Evolutionary conservation across 1,140 invertebrate species (phyloP), one percentile per base, ranked within the genome.

Genomic region (Dufourea novaeangliae): DNA sequence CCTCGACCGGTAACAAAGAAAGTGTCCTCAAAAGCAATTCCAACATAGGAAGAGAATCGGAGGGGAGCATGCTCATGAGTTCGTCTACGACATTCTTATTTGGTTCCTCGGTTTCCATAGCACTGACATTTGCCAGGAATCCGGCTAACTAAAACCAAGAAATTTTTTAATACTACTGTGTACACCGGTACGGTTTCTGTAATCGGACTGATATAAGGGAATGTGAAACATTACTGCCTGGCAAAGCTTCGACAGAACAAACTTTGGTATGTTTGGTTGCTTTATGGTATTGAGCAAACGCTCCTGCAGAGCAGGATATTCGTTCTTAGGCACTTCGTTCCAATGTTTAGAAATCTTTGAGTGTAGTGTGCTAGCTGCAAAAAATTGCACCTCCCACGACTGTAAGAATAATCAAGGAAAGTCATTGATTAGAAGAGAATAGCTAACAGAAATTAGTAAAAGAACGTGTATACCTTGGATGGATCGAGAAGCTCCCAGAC

Each of bases 381-480:
- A 99, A 93, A 97, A 98, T 91, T 98, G 97, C 6, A 97, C 95
- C 93, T 98, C 97, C 68, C 95, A 94, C 56, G 94, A 93, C 97
- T 98, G 88, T 66, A 94, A 92, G 1, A 17, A 27, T 46, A 25
- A 8, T 11, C 0, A 44, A 1, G 17, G 8, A 7, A 50, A 29
- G 41, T 22, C 14, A 1, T 69, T 59, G 39, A 17, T 29, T 14
- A 6, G 0, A 22, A 44, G 10, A 39, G 11, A 61, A 61, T 25
- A 37, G 5, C 0, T 39, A 25, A 32, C 20, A 27, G 1, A 22
- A 14, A 4, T 0, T 0, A 37, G 8, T 27, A 0, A 64, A 7
- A 37, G 10, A 56, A 5, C 22, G 3, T n/a, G 12, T 4, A 0
- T 89, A 97, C 94, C 93, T 97, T 97, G 69, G 94, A 94, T 12